Conservation (phyloP, 2,113 vertebrate genomes). For the cat (Felis catus) region F.catus_Fca126_mat1.0 CM031412.1:184737001-184737500, state of each 20-base stretch:
- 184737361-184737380: neutral
- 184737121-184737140: neutral
- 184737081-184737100: slow-evolving; percentile 78
- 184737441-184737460: no score
- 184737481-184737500: no score
- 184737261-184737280: neutral
- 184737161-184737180: slow-evolving; percentile 84
- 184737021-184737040: slow-evolving; percentile 59
- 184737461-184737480: no score
- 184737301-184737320: neutral
- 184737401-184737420: neutral
- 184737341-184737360: neutral
- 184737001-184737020: slow-evolving; percentile 73
- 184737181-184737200: slow-evolving; percentile 84
- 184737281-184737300: neutral
- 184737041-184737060: slow-evolving; percentile 76
- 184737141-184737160: neutral
- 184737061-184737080: slow-evolving; percentile 78
- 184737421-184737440: no score
- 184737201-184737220: slow-evolving; percentile 35
- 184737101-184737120: slow-evolving; percentile 66
- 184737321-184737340: fast-evolving
- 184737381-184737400: neutral
- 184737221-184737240: neutral
- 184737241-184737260: neutral